Conservation (phyloP, 2,888 invertebrate species). For the Schizaphis graminum region DNA sequence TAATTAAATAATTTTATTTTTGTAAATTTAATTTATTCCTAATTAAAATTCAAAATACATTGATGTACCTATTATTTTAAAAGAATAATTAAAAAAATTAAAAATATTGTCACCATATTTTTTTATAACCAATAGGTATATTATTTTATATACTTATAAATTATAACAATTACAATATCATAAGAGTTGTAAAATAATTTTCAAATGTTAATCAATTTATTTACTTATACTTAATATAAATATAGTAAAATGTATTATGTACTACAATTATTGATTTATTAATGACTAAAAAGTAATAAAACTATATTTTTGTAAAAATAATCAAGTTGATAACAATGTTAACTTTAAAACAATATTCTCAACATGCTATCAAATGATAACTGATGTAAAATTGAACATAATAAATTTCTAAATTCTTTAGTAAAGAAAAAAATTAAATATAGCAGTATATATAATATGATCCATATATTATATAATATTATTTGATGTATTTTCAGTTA, state of each 20-base stretch:
- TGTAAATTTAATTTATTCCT: neutral
- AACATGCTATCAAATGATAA: slow-evolving; percentile 45
- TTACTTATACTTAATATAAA: neutral
- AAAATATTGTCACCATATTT: neutral
- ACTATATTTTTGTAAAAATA: neutral
- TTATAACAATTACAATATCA: neutral
- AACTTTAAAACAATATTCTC: slow-evolving; percentile 24
- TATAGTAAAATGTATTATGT: neutral
- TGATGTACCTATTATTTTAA: neutral
- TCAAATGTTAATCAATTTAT: neutral
- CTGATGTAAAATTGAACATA: neutral
- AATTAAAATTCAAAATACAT: neutral
- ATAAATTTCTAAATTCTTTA: neutral
- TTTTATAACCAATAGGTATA: neutral
- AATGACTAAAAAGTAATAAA: neutral
- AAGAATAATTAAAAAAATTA: neutral
- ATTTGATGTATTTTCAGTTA: neutral
- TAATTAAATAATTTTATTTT: neutral
- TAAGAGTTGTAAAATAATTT: neutral
- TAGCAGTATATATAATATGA: neutral
- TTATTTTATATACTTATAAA: neutral
- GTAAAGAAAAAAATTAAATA: neutral
- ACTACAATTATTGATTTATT: neutral
- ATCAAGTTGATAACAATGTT: slow-evolving; percentile 36
- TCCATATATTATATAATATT: neutral